Base-by-base conservation (phyloP, 2,113 vertebrate genomes). In the Prionailurus viverrinus region DNA sequence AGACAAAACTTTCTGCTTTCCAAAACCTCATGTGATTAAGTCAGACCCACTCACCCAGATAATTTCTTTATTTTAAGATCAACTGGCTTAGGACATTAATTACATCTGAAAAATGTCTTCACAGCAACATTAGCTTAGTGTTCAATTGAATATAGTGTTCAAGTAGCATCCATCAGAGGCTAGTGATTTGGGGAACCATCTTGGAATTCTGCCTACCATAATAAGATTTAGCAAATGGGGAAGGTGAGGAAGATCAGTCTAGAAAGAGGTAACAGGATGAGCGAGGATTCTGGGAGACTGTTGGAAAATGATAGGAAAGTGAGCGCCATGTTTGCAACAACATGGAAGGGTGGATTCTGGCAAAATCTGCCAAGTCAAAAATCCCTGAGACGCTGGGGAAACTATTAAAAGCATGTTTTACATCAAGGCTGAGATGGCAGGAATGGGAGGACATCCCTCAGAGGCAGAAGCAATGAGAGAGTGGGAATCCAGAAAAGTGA, bases 301-400 rank as follows among this genome's bases (percentile, higher is more conserved):
- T 6, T 31, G 53, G 79, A 73, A 74, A 92, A 92, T 39, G 48
- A 74, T 29, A 53, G 85, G 68, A 81, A 86, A 91, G 51, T 31
- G n/a, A 91, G 25, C 29, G 5, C 55, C 19, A 25, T 66, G 74
- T 63, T 92, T 82, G 27, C 23, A 65, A 21, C 41, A 81, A 76
- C 76, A 45, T 15, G 7, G 21, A 4, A 45, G 41, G 53, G n/a
- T 76, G 65, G 74, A 39, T 88, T 53, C 78, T 73, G 76, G 63
- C 89, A 45, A 92, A 81, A 89, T 84, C 53, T n/a, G 14, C 31
- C 45, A 58, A 66, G 14, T 97, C 31, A 85, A 95, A 86, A 86
- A 31, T 29, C 82, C 27, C 45, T 58, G 58, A 92, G 45, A 63
- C 81, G 27, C 36, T 61, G 39, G 66, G 55, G 39, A 84, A 84